These are phyloP conservation scores for Pogonomyrmex californicus DNA, from an alignment of 1,140 invertebrate species.

Conservation along the genomic window DNA sequence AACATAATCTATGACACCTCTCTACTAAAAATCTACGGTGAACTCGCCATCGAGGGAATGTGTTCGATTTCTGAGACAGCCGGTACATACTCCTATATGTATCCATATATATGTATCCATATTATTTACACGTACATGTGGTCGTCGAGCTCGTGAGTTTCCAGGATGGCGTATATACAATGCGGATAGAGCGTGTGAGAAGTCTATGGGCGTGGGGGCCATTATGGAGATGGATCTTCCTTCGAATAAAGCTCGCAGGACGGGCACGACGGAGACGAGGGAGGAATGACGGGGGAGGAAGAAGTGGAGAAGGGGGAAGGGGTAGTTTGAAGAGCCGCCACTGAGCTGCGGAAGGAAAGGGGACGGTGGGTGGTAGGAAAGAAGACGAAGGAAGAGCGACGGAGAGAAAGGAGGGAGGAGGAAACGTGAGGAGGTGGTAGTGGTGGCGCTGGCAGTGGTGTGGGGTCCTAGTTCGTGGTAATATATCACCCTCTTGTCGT, in stretches of 20 bases:
- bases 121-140: slow-evolving; percentile 10
- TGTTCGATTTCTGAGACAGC: slow-evolving; percentile 41
- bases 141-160: slow-evolving; percentile 59
- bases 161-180: slow-evolving; percentile 64
- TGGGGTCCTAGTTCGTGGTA: slow-evolving; percentile 73
- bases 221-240: slow-evolving; percentile 86
- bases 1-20: neutral
- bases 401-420: slow-evolving; percentile 65
- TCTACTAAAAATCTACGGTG: neutral
- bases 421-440: slow-evolving; percentile 19
- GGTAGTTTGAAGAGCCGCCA: slow-evolving; percentile 81
- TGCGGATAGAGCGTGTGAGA: slow-evolving; percentile 78
- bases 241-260: slow-evolving; percentile 83
- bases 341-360: slow-evolving; percentile 50
- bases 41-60: slow-evolving; percentile 8
- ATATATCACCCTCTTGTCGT: slow-evolving; percentile 86
- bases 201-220: slow-evolving; percentile 81
- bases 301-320: slow-evolving; percentile 64
- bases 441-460: slow-evolving; percentile 36
- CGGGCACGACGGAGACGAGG: slow-evolving; percentile 12
- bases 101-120: too few species aligned
- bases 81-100: slow-evolving; percentile 9
- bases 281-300: slow-evolving; percentile 44
- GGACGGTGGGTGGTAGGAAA: slow-evolving; percentile 46
- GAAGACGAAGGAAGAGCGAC: slow-evolving; percentile 67